Evolutionary conservation across 2,888 invertebrate species (phyloP).

Genomic region (Anorthoa munda): DNA sequence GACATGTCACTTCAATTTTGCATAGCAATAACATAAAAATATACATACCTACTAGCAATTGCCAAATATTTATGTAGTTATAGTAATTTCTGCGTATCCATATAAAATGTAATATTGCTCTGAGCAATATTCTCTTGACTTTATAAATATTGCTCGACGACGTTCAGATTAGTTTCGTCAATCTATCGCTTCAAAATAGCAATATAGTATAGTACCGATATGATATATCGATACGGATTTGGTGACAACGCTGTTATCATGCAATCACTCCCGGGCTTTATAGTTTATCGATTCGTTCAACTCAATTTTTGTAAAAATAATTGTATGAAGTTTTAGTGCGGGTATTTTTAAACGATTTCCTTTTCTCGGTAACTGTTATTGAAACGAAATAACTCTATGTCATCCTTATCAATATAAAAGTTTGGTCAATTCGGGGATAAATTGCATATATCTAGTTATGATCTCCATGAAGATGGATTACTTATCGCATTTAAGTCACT

Average conservation of each 20-base stretch:
- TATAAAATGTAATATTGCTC: constrained; percentile 44
- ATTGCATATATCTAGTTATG: neutral
- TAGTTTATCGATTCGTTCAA: too few relatives aligned
- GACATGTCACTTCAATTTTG: too few relatives aligned
- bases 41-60: too few relatives aligned
- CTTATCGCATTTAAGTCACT: neutral
- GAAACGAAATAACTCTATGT: too few relatives aligned
- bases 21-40: too few relatives aligned
- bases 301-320: too few relatives aligned
- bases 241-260: constrained; percentile 51
- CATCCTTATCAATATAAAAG: constrained; percentile 7
- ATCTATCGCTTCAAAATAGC: constrained; percentile 9
- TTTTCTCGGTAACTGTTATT: too few relatives aligned
- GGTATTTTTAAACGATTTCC: too few relatives aligned
- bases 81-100: constrained; percentile 39
- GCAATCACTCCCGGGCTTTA: constrained; percentile 16
- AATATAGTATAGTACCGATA: constrained; percentile 56
- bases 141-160: constrained; percentile 51
- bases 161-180: neutral
- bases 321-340: too few relatives aligned
- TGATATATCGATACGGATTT: constrained; percentile 47
- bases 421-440: neutral
- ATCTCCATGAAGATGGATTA: neutral
- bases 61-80: constrained; percentile 29
- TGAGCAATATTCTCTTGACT: constrained; percentile 55